Percentiles rank a stretch among this genome's conserved stretches.
phyloP scores from a whole-genome alignment of 2,113 vertebrate genomes.

The Neomonachus schauinslandi region DNA sequence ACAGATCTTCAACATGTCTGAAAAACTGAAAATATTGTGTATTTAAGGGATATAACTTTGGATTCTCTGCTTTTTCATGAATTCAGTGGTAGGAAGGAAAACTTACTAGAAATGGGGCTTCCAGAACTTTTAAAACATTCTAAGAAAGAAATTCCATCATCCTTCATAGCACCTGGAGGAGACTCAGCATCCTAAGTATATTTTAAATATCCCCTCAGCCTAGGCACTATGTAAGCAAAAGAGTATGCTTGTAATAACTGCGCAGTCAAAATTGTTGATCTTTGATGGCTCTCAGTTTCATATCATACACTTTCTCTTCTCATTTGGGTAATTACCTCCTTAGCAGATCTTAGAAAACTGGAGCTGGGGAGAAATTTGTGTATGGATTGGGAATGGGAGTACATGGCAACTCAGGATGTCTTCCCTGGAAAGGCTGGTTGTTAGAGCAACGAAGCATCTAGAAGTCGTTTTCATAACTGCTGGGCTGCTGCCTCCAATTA shows the following conservation, averaged over 20 bases:
- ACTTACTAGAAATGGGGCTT: constrained; percentile 43
- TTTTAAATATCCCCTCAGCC: neutral
- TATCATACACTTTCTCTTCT: neutral
- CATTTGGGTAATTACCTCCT: neutral
- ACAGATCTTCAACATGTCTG: constrained; percentile 82
- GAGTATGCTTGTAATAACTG: neutral
- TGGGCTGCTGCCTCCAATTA: neutral
- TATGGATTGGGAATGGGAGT: neutral
- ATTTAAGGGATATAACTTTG: constrained; percentile 84
- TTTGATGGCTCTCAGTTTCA: neutral
- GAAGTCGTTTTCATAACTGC: neutral
- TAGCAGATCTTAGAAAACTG: neutral
- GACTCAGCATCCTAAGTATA: neutral
- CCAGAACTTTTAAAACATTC: constrained; percentile 40
- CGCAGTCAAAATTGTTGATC: neutral
- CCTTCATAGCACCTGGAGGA: constrained; percentile 5
- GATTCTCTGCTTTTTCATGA: constrained; percentile 73
- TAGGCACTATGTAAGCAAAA: neutral
- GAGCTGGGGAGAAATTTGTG: neutral
- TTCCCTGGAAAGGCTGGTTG: constrained; percentile 11
- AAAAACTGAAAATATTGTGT: constrained; percentile 83
- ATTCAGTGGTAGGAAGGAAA: constrained; percentile 64
- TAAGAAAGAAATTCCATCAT: neutral
- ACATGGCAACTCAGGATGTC: neutral
- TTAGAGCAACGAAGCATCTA: neutral